Conservation (phyloP, 2,797 vertebrate species). For the Mionectes olivaceus region DNA sequence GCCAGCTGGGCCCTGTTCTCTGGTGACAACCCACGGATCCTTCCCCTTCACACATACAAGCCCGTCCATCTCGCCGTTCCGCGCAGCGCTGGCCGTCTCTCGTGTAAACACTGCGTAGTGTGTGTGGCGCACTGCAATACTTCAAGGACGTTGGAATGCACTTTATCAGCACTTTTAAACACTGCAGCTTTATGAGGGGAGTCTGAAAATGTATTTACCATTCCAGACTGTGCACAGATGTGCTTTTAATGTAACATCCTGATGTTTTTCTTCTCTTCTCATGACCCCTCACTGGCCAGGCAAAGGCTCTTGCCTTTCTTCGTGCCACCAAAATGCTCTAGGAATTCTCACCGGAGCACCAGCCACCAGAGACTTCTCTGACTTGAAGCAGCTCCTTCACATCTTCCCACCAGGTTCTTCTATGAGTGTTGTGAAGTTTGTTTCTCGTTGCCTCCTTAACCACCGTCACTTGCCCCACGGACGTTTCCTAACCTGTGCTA, state of each 20-base stretch:
- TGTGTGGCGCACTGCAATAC: conserved; percentile 14
- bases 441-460: not conserved
- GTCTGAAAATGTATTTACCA: conserved; percentile 76
- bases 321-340: conserved; percentile 20
- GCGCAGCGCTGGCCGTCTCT: not conserved
- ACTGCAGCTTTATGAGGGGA: conserved; percentile 76
- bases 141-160: conserved; percentile 71
- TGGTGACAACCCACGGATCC: not conserved
- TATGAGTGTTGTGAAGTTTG: not conserved
- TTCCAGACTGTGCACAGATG: conserved; percentile 77
- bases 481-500: not conserved
- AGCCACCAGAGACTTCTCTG: not conserved
- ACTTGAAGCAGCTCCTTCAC: not conserved
- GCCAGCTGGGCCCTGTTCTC: not conserved
- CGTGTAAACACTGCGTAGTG: not conserved
- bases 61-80: not conserved
- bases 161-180: conserved; percentile 79
- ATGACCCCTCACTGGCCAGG: conserved; percentile 66
- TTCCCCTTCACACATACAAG: not conserved
- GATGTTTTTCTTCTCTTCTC: conserved; percentile 68
- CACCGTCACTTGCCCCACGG: accelerated
- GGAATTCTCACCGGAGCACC: not conserved
- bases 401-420: not conserved
- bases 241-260: conserved; percentile 74
- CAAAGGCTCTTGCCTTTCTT: not conserved